Evolutionary conservation across 2,888 invertebrate species (phyloP), one percentile per base, ranked within the genome.

Genomic region (Sesamia inferens): DNA sequence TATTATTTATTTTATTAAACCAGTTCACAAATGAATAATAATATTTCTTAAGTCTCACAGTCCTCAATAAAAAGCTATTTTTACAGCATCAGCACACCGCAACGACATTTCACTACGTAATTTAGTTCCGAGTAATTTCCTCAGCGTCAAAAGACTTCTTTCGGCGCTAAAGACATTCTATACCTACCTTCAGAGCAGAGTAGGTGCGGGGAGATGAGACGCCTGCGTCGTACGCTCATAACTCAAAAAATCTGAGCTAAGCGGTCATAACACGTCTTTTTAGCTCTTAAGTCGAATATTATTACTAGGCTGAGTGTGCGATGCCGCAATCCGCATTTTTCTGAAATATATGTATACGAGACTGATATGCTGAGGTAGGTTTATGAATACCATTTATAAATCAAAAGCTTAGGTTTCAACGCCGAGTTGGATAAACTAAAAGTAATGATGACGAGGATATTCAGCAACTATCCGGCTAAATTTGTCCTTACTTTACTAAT

Each of bases 171-270:
- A 1, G 13, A 44, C 31, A 76, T 51, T 59, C 6, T 47, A 19
- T 58, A 39, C 16, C 31, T 62, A 58, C 14, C 13, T 24, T 16
- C n/a, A 8, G 19, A 19, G 14, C 19, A 4, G 19, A 42, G 5
- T 24, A 51, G 51, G 44, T 48, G 11, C 39, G 5, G 42, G 31
- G n/a, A 31, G 13, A 22, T 48, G 54, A 47, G 22, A 31, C 48
- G 47, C 55, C 59, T 24, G 51, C 39, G 48, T 22, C 14, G 13
- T 42, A 8, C 7, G 7, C 13, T 55, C 24, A 31, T 54, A 55
- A 42, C n/a, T 55, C 47, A 61, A 78, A 77, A 48, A 78, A 13
- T 62, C 31, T 5, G 55, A 39, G 22, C 31, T 58, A 63, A 51
- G 22, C 48, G 16, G 39, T 19, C 51, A 24, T 24, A 62, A 22